phyloP scores from a whole-genome alignment of 2,888 invertebrate genomes.

The Andrena flavipes region DNA sequence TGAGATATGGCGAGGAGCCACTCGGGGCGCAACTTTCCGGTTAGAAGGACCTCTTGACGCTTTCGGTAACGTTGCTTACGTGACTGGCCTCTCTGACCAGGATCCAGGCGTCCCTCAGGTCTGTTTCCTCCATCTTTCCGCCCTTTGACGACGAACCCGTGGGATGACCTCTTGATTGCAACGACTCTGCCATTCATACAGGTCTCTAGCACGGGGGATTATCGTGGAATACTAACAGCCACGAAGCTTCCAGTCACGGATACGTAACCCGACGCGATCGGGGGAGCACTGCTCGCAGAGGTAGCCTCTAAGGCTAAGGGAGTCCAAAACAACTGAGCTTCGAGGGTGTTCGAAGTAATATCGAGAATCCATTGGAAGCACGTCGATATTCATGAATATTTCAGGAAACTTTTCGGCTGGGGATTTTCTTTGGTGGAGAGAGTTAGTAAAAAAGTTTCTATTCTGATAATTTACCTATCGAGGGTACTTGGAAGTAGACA shows the following conservation, averaged over 20 bases:
- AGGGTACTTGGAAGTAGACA: no score
- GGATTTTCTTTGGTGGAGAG: neutral
- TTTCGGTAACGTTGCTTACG: constrained; percentile 59
- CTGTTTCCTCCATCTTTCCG: neutral
- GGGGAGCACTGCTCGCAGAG: no score
- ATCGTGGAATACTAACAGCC: no score
- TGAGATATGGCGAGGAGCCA: constrained; percentile 4
- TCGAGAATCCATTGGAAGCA: neutral
- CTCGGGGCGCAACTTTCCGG: constrained; percentile 37
- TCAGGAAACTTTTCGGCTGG: neutral
- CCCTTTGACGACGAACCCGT: neutral
- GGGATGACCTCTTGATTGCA: constrained; percentile 14
- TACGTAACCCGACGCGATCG: no score
- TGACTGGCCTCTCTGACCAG: constrained; percentile 48
- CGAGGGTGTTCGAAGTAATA: neutral
- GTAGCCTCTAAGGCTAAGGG: no score
- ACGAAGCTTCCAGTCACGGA: neutral
- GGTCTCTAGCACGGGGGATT: neutral
- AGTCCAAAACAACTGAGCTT: no score
- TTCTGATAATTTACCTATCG: neutral
- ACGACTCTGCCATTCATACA: neutral
- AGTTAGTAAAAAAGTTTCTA: no score
- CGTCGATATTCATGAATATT: neutral
- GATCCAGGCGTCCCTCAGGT: neutral
- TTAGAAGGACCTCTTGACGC: constrained; percentile 46